Base-by-base conservation (phyloP, 2,797 vertebrate species). In the Xenentodon cancila region DNA sequence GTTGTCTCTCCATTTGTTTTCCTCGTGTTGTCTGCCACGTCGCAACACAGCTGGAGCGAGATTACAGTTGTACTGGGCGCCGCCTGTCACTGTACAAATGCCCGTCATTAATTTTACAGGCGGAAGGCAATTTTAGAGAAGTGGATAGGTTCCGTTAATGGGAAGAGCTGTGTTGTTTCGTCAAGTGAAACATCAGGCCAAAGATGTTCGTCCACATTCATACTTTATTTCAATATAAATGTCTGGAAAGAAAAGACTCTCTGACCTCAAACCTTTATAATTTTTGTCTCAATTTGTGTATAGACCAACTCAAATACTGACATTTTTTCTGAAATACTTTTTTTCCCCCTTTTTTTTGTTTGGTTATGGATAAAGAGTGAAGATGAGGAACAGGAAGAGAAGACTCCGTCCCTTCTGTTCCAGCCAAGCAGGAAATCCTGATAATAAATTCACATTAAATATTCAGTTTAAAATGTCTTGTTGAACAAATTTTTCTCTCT, bases 71-170 rank as follows among this genome's bases (percentile, higher is more conserved):
- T 80, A 85, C 69, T 78, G 77, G 81, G 77, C 60, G 84, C 80
- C 37, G 77, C 73, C 80, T 91, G 89, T 90, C 90, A 87, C 82
- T 67, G 80, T 79, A 84, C 87, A 89, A 90, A 92, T 87, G 87
- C 66, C 73, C 17, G 60, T 88, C 84, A 91, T 92, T 91, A 87
- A 91, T 89, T 91, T 86, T 74, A 60, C 70, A 71, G 72, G 77
- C 84, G 66, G 83, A 72, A 81, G 84, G 81, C 86, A 88, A 91
- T 91, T 89, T 80, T 61, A 20, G 80, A 81, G 85, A 61, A 76
- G 82, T 78, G 80, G 82, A 77, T 84, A 73, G 64, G 64, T 89
- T 86, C 51, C 60, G 81, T 83, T 25, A 25, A 25, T 25, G 25
- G 25, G 25, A 5, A 51, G 0, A 64, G 64, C 59, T 48, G 56